Evolutionary conservation across 2,888 invertebrate genomes (phyloP).

Genomic region (Phlogophora meticulosa): DNA sequence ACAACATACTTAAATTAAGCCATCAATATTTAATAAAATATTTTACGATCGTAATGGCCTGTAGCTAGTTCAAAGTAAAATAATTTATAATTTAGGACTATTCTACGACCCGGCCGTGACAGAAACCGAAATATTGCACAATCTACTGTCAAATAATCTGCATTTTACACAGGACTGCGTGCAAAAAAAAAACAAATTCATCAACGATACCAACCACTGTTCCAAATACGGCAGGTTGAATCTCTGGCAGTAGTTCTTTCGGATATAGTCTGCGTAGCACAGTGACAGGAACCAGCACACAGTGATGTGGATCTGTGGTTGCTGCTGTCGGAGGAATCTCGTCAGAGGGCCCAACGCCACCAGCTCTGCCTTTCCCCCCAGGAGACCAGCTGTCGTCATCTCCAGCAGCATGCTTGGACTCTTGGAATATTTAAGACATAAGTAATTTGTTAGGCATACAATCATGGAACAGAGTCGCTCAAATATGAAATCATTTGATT

Average conservation of each 20-base stretch:
- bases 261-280: constrained; percentile 87
- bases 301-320: constrained; percentile 88
- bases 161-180: not conserved
- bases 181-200: not conserved
- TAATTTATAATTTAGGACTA: not conserved
- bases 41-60: not conserved
- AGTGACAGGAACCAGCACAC: constrained; percentile 89
- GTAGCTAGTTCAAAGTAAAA: not conserved
- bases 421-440: constrained; percentile 62
- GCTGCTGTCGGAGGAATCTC: constrained; percentile 84
- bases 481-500: no score
- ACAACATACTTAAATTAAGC: no score
- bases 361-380: constrained; percentile 79
- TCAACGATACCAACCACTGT: constrained; percentile 82
- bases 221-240: constrained; percentile 88
- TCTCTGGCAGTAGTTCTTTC: constrained; percentile 85
- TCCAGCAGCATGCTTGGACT: constrained; percentile 85
- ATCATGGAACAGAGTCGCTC: not conserved
- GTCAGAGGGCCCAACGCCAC: constrained; percentile 82
- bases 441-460: not conserved
- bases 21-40: not conserved
- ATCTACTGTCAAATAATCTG: no score
- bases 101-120: not conserved
- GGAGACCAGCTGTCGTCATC: constrained; percentile 85
- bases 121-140: not conserved